Evolutionary conservation across 2,797 vertebrate species (phyloP).

Genomic region (Gastrophryne carolinensis): DNA sequence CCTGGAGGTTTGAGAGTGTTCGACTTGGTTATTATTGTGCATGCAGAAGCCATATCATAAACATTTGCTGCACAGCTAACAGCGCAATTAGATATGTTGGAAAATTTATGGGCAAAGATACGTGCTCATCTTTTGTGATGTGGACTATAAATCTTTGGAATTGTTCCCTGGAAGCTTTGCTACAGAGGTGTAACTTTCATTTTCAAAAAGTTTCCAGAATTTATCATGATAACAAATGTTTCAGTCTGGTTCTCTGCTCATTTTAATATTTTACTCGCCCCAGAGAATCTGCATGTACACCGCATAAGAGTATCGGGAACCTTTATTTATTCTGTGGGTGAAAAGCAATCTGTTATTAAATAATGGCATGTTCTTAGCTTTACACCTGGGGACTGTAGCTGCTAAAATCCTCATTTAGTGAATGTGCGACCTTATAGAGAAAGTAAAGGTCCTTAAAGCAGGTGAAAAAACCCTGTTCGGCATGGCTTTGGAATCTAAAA

Average conservation of each 20-base stretch:
- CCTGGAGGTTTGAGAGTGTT: not conserved
- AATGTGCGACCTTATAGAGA: no score
- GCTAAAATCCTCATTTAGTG: no score
- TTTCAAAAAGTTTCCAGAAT: constrained; percentile 29
- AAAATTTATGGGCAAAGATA: constrained; percentile 31
- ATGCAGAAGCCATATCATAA: constrained; percentile 12
- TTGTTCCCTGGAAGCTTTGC: constrained; percentile 33
- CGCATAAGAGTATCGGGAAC: not conserved
- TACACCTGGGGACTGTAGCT: no score
- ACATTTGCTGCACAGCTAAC: constrained; percentile 21
- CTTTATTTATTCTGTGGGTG: not conserved
- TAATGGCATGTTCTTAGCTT: no score
- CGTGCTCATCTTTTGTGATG: constrained; percentile 38
- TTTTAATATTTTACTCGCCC: constrained; percentile 34
- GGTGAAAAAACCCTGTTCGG: no score
- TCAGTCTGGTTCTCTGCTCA: not conserved
- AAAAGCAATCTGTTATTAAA: not conserved
- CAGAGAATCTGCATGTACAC: constrained; percentile 21
- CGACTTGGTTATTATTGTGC: not conserved
- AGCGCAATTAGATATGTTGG: constrained; percentile 11
- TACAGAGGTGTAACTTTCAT: constrained; percentile 34
- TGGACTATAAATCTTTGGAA: constrained; percentile 34
- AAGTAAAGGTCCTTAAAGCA: no score
- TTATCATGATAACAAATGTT: constrained; percentile 38
- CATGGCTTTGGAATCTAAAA: no score